Base-by-base conservation (phyloP, 1,140 invertebrate species). In the Heliconius hermathena region DNA sequence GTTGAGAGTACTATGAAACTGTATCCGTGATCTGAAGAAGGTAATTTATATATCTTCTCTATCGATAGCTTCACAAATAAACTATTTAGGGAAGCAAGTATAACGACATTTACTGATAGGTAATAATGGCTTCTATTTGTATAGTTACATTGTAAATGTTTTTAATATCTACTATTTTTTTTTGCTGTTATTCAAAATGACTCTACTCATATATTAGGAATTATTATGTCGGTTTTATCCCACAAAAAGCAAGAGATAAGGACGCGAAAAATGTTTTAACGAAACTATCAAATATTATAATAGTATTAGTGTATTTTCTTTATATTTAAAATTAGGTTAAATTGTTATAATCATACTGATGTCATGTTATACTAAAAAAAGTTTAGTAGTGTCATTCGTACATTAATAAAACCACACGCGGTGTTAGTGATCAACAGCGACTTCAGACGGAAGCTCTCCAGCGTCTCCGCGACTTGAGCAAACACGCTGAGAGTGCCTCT, bases 391-490 rank as follows among this genome's bases (percentile, higher is more conserved):
- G 1, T 57, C 8, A 57, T 57, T n/a, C 20, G 3, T 57, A 57
- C 54, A 22, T n/a, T n/a, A n/a, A n/a, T 20, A 57, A 29, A 66
- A 29, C 11, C 13, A 29, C 26, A 66, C 38, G 41, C 36, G 57
- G 22, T 66, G 74, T n/a, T 76, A 66, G 41, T 33, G 74, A 76
- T 76, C 74, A 76, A 71, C 74, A 76, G 57, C 74, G 74, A 22
- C 74, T 76, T 41, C 60, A 76, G 74, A 76, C 74, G 57, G 74
- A 66, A 26, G 22, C 74, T 71, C 74, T 76, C 29, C 49, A 22
- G 49, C 73, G 73, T 54, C 46, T 26, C 22, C 22, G 38, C 60
- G 60, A 52, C 73, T 46, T 29, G 46, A 74, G 49, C 73, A 74
- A 71, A 46, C 60, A 26, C 74, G 74, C 22, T 20, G 74, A 38